A percentile compares a stretch with the other conserved stretches of the same genome.
These are phyloP conservation scores for Ganaspis brasiliensis DNA, from an alignment of 2,888 invertebrate genomes.

Conservation along the genomic window DNA sequence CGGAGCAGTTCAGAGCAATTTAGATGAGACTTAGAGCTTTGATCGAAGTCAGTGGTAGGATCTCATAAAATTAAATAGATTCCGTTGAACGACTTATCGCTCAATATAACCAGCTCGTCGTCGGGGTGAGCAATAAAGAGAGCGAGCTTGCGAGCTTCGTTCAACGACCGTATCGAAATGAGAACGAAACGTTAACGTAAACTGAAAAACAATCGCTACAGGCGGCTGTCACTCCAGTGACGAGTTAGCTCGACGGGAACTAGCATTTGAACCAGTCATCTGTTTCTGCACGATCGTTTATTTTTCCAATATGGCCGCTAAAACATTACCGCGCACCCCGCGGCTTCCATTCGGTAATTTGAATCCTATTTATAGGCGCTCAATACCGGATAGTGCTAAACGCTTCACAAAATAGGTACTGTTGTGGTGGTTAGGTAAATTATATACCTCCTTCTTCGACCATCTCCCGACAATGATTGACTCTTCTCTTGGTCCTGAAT, in stretches of 20 bases:
- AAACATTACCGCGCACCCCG: slow-evolving; percentile 70
- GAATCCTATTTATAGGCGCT: slow-evolving; percentile 75
- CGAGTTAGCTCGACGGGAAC: slow-evolving; percentile 70
- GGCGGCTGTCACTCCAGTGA: slow-evolving; percentile 77
- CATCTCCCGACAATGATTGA: too few relatives aligned
- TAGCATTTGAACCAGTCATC: slow-evolving; percentile 72
- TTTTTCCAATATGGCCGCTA: slow-evolving; percentile 79
- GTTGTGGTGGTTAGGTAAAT: slow-evolving; percentile 24
- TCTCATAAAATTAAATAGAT: slow-evolving; percentile 72
- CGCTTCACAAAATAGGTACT: slow-evolving; percentile 55
- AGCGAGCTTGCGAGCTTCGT: slow-evolving; percentile 41
- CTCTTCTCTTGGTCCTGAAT: too few relatives aligned
- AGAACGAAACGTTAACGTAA: slow-evolving; percentile 72
- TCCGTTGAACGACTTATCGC: slow-evolving; percentile 66
- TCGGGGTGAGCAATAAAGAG: slow-evolving; percentile 47
- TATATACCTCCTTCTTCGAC: not conserved
- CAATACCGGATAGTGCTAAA: slow-evolving; percentile 61
- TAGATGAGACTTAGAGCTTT: slow-evolving; percentile 2
- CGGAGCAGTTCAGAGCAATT: not conserved
- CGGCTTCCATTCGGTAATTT: slow-evolving; percentile 72
- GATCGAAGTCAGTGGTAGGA: slow-evolving; percentile 35
- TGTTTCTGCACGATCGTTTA: slow-evolving; percentile 76
- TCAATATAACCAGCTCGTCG: slow-evolving; percentile 71
- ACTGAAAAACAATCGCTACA: slow-evolving; percentile 79
- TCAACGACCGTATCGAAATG: slow-evolving; percentile 52